Evolutionary conservation across 1,140 invertebrate species (phyloP).

Genomic region (Tenebrio molitor): DNA sequence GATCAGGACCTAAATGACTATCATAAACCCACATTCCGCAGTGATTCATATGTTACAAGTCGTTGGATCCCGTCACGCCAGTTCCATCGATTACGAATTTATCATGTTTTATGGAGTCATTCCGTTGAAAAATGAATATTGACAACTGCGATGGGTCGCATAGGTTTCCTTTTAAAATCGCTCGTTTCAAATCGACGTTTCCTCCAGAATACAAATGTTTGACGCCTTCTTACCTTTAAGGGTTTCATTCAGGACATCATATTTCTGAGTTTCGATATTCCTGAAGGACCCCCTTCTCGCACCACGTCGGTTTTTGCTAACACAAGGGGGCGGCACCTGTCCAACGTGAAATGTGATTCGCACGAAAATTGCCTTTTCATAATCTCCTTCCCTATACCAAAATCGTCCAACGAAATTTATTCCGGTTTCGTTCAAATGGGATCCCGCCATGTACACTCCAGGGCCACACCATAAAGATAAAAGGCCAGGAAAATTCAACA

Average conservation of each 20-base stretch:
- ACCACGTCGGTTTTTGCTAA: slow-evolving; percentile 4
- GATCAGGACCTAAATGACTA: slow-evolving; percentile 52
- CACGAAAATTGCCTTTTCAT: neutral
- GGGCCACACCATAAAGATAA: too few relatives aligned
- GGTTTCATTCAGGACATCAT: slow-evolving; percentile 23
- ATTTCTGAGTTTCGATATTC: slow-evolving; percentile 33
- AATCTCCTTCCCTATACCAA: neutral
- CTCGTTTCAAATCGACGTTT: slow-evolving; percentile 51
- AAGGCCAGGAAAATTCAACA: too few relatives aligned
- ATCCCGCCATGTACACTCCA: too few relatives aligned
- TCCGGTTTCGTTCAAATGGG: too few relatives aligned
- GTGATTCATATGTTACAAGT: slow-evolving; percentile 61
- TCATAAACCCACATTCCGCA: slow-evolving; percentile 55
- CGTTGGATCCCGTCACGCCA: slow-evolving; percentile 56
- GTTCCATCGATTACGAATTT: slow-evolving; percentile 55
- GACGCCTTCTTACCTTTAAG: slow-evolving; percentile 47
- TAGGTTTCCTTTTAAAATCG: slow-evolving; percentile 49
- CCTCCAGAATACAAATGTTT: slow-evolving; percentile 54
- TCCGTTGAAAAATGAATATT: slow-evolving; percentile 60
- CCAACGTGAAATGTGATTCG: slow-evolving; percentile 6
- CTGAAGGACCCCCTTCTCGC: slow-evolving; percentile 27
- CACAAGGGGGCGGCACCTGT: slow-evolving; percentile 12
- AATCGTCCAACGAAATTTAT: neutral
- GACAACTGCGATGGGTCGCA: slow-evolving; percentile 51
- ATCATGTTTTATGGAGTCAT: slow-evolving; percentile 60